A percentile compares a stretch with the other conserved stretches of the same genome.
phyloP scores from a whole-genome alignment of 2,888 invertebrate species.

The Parnassius mnemosyne region DNA sequence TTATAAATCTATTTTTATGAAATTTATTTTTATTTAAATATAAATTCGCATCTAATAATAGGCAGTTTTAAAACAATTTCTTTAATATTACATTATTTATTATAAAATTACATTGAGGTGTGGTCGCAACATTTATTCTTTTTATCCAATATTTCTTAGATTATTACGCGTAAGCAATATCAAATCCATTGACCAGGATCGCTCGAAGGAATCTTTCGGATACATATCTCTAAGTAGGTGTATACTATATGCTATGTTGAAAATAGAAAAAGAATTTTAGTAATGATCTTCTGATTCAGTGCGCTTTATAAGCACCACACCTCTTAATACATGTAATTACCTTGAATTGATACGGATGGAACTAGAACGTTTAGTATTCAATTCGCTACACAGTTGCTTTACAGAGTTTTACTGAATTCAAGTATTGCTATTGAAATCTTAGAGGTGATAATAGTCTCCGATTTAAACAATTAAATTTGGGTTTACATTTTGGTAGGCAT shows the following conservation, averaged over 20 bases:
- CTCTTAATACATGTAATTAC: conserved; percentile 44
- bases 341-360: conserved; percentile 64
- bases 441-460: not conserved
- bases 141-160: conserved; percentile 3
- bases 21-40: conserved; percentile 77
- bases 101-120: conserved; percentile 49
- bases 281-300: too few relatives aligned
- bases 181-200: conserved; percentile 6
- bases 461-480: conserved; percentile 8
- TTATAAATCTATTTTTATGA: conserved; percentile 79
- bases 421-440: not conserved
- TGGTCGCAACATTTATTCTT: conserved; percentile 38
- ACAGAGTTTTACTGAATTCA: conserved; percentile 26
- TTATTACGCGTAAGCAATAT: not conserved
- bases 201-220: not conserved
- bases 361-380: conserved; percentile 69
- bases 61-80: conserved; percentile 77
- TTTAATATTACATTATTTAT: conserved; percentile 61
- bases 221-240: not conserved
- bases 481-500: conserved; percentile 29
- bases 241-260: too few relatives aligned
- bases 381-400: conserved; percentile 60
- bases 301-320: conserved; percentile 43
- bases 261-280: too few relatives aligned
- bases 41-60: conserved; percentile 79